Evolutionary conservation across 2,888 invertebrate species (phyloP), one percentile per base, ranked within the genome.

Genomic region (Drosophila pegasa): DNA sequence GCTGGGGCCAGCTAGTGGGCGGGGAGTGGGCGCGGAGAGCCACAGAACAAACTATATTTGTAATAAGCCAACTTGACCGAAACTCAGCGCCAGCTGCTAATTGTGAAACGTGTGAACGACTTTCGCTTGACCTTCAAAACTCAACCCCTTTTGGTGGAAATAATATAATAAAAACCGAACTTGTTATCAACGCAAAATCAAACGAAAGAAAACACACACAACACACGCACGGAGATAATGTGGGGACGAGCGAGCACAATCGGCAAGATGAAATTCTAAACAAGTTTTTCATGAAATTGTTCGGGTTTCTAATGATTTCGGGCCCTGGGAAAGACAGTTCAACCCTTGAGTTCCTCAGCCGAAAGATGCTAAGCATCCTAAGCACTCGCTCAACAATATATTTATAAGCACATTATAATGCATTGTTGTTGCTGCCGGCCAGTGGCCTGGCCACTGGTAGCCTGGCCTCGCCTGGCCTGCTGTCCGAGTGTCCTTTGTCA

Each of bases 361-460:
- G 38, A 31, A 66, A 58, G 65, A 64, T 71, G 71, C 71, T 75
- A 25, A 75, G 64, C 73, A 71, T 71, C 75, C 80, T 65, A 69
- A 71, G 61, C 73, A 67, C 48, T 50, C 41, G 52, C 20, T 40
- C 25, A 61, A 66, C 73, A 70, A 77, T 63, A 58, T 76, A 79
- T 74, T 87, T 87, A 87, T 88, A 85, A 85, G 88, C 87, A 84
- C 81, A 85, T 88, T 88, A 87, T 87, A 72, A 83, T 69, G 87
- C 75, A 84, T 75, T 88, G 87, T 86, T 80, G 72, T 74, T 70
- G 65, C 29, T 58, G 54, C 33, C 40, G 27, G 50, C 48, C 22
- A 8, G 29, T 57, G 38, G n/a, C 38, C 9, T 29, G 22, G 22
- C 33, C 33, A 29, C n/a, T n/a, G n/a, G n/a, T n/a, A n/a, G n/a